Conservation (phyloP, 2,888 invertebrate species). For the Papilio protenor region DNA sequence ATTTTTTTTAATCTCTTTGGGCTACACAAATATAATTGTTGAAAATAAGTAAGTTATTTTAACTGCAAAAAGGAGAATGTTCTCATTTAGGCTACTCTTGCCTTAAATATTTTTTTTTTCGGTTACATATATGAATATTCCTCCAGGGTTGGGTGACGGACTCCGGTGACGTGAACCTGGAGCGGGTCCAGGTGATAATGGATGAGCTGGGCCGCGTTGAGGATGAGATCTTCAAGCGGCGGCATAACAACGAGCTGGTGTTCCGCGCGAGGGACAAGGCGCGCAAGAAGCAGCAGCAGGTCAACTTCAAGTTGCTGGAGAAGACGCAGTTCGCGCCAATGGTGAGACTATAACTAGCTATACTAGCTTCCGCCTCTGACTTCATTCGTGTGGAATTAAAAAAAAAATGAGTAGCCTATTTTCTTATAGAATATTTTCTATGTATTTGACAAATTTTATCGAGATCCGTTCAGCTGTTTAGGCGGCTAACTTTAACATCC, state of each 20-base stretch:
- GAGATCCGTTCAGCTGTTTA: too few species aligned
- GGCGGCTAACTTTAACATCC: too few species aligned
- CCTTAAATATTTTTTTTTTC: background rate
- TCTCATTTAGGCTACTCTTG: too few species aligned
- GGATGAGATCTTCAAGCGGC: conserved; percentile 97
- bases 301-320: conserved; percentile 89
- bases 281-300: conserved; percentile 86
- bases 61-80: too few species aligned
- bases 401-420: too few species aligned
- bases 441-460: too few species aligned
- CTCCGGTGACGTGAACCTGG: conserved; percentile 96
- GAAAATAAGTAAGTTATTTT: too few species aligned
- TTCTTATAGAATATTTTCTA: background rate
- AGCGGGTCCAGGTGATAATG: conserved; percentile 97
- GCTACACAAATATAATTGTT: too few species aligned
- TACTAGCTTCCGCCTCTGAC: too few species aligned
- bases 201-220: conserved; percentile 96
- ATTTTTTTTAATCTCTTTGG: too few species aligned
- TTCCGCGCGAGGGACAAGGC: conserved; percentile 92
- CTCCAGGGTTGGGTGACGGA: conserved; percentile 95
- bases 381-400: too few species aligned
- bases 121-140: conserved; percentile 25
- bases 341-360: conserved; percentile 67
- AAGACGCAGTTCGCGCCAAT: conserved; percentile 91
- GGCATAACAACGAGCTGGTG: conserved; percentile 93